Base-by-base conservation (phyloP, 2,797 vertebrate genomes). In the Danio choprae region DNA sequence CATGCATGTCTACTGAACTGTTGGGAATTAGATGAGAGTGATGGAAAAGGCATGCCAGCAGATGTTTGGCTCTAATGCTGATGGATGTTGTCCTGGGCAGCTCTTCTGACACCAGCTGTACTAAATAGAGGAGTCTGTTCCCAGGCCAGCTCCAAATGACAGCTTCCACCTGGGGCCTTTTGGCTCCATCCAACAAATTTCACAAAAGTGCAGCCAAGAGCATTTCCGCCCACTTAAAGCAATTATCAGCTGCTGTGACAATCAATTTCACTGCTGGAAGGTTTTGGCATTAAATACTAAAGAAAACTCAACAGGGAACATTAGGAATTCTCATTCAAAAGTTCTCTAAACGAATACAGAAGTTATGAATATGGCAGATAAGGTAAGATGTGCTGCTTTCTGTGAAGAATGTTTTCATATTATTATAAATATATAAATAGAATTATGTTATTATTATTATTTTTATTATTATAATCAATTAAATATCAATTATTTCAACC, bases 41-140 rank as follows among this genome's bases (percentile, higher is more conserved):
- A 85, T 81, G 29, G 63, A 46, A 68, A 60, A 77, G 59, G 74
- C 77, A 74, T 81, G 81, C 69, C 81, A 84, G 86, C 89, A 91
- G 86, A 90, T 89, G 87, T 89, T 89, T 87, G 85, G 86, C 79
- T 44, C 48, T 0, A 81, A 76, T 63, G 70, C 67, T 59, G 62
- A 38, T 84, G 65, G 71, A 44, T 77, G 87, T 83, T 77, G 74
- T 88, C 81, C 48, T 74, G 85, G 87, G 65, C 65, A 79, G 36
- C n/a, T 70, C 65, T 79, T 78, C 67, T 79, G 65, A 79, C 76
- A 79, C 65, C 76, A 79, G 65, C 76, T 79, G 65, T 41, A 70
- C 44, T 79, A 60, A 51, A 79, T 4, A 60, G 13, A 40, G 29
- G 29, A 60, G 76, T 48, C 65, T n/a, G 65, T 79, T 79, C 65